These are phyloP conservation scores for Noctilio leporinus DNA, from an alignment of 2,113 vertebrate species.

Conservation along the genomic window DNA sequence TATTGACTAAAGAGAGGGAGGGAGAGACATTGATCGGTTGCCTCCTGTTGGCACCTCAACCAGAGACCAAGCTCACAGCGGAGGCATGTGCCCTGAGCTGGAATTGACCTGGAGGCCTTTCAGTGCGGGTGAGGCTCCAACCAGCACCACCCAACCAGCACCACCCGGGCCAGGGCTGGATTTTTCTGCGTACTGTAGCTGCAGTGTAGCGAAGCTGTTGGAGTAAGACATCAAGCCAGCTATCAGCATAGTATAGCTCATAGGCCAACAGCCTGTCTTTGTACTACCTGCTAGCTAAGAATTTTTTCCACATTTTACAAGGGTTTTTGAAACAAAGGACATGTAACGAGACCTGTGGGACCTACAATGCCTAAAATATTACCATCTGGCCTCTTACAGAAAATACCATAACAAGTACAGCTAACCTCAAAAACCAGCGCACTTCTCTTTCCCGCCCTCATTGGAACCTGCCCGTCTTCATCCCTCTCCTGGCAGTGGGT, in stretches of 20 bases:
- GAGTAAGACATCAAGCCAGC: neutral
- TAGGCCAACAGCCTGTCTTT: neutral
- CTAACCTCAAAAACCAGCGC: neutral
- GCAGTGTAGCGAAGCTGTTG: neutral
- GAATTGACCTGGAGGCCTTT: too few species aligned
- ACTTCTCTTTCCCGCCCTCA: neutral
- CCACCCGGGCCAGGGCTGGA: too few species aligned
- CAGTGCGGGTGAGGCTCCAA: too few species aligned
- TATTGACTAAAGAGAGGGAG: too few species aligned
- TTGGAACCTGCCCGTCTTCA: neutral
- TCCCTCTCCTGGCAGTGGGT: neutral
- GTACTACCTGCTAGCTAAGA: neutral
- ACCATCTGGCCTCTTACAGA: neutral
- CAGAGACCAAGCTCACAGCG: too few species aligned
- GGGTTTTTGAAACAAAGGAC: conserved; percentile 4
- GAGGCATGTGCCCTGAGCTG: too few species aligned
- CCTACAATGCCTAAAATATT: neutral
- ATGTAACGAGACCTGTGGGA: neutral
- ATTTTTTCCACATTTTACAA: neutral
- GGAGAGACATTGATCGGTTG: too few species aligned
- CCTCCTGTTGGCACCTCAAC: too few species aligned
- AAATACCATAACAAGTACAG: neutral
- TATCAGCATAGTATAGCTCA: neutral
- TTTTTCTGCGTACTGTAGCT: neutral
- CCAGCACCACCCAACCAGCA: too few species aligned